Conservation (phyloP, 2,113 vertebrate genomes). For the Misgurnus anguillicaudatus region DNA sequence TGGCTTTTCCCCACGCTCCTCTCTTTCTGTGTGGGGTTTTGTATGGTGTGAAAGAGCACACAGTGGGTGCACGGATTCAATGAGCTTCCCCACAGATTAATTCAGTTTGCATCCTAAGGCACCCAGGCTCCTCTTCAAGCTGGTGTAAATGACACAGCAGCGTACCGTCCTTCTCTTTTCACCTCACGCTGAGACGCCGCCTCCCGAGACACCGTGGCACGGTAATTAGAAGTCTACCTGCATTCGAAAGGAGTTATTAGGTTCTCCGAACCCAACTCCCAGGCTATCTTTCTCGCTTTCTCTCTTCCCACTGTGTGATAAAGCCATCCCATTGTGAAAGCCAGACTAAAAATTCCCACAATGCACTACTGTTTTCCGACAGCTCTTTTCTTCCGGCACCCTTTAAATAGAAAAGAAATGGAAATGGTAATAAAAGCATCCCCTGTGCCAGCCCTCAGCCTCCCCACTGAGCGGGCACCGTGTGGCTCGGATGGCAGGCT, state of each 20-base stretch:
- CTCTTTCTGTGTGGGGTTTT: conserved; percentile 34
- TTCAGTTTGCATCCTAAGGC: conserved; percentile 52
- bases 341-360: conserved; percentile 37
- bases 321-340: conserved; percentile 43
- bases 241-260: conserved; percentile 33
- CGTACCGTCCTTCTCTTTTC: conserved; percentile 8
- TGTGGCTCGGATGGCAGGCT: conserved; percentile 70
- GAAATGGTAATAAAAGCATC: conserved; percentile 56
- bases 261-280: conserved; percentile 27
- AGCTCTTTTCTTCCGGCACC: conserved; percentile 16
- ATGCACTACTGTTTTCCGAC: conserved; percentile 49
- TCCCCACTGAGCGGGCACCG: conserved; percentile 64
- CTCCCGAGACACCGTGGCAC: conserved; percentile 58
- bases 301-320: conserved; percentile 39
- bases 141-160: conserved; percentile 35
- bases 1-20: neutral
- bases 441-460: conserved; percentile 51
- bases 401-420: conserved; percentile 41
- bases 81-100: conserved; percentile 59
- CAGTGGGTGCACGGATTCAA: conserved; percentile 55
- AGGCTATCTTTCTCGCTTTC: neutral
- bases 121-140: conserved; percentile 29
- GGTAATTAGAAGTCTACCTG: conserved; percentile 66
- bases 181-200: conserved; percentile 58
- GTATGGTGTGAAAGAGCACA: conserved; percentile 48